Conservation (phyloP, 2,888 invertebrate genomes). For the Zaprionus lineosus region DNA sequence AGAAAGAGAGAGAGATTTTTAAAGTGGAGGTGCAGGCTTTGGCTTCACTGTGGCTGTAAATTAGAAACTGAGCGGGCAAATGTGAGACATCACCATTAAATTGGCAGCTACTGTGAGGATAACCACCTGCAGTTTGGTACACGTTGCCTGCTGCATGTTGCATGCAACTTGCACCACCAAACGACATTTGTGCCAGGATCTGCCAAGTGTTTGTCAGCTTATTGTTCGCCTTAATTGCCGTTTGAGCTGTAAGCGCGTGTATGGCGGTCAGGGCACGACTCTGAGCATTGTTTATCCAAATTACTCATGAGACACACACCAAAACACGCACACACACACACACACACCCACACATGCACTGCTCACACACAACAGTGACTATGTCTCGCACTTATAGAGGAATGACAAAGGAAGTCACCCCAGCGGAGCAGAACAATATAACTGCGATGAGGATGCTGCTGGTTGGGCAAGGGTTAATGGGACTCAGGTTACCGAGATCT, state of each 20-base stretch:
- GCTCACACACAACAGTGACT: not conserved
- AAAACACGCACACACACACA: conserved; percentile 11
- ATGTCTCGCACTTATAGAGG: not conserved
- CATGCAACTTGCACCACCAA: conserved; percentile 34
- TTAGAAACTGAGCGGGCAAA: not conserved
- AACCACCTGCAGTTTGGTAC: conserved; percentile 16
- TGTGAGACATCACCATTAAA: not conserved
- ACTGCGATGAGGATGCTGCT: conserved; percentile 34
- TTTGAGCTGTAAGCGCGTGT: conserved; percentile 59
- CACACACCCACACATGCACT: conserved; percentile 14
- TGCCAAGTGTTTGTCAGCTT: conserved; percentile 69
- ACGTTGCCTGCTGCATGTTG: not conserved
- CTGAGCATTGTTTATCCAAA: conserved; percentile 64
- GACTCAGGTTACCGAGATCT: conserved; percentile 60
- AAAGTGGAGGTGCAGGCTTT: not conserved
- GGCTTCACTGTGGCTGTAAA: not conserved
- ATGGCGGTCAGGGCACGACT: conserved; percentile 2
- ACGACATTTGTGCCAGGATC: conserved; percentile 25
- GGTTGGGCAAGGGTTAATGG: conserved; percentile 53
- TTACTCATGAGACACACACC: conserved; percentile 45
- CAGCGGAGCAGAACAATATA: conserved; percentile 32
- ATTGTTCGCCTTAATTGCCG: conserved; percentile 72
- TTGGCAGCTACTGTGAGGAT: not conserved
- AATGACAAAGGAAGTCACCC: conserved; percentile 57
- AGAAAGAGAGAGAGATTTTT: not conserved